These are phyloP conservation scores for Orycteropus afer DNA, from an alignment of 2,113 vertebrate genomes.

Conservation along the genomic window DNA sequence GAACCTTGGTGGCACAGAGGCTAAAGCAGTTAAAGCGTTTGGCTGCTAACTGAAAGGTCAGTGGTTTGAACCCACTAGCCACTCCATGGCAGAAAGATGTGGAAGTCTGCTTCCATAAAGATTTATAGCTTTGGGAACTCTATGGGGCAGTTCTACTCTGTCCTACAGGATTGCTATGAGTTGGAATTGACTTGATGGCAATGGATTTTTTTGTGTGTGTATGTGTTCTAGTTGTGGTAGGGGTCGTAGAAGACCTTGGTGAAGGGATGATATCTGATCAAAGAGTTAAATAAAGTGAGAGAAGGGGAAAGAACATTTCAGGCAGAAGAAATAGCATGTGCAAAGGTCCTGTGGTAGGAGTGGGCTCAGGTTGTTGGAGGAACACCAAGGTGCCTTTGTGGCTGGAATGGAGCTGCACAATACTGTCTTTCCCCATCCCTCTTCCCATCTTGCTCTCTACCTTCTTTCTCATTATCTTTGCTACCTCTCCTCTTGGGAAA, in stretches of 20 bases:
- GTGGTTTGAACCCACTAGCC: too few relatives aligned
- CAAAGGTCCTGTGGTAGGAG: neutral
- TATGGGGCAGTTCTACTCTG: neutral
- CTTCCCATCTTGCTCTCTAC: neutral
- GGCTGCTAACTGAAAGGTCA: too few relatives aligned
- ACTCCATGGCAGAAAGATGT: neutral
- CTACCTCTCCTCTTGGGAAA: constrained; percentile 17
- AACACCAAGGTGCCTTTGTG: neutral
- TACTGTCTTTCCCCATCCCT: neutral
- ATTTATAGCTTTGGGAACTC: neutral
- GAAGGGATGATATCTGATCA: neutral
- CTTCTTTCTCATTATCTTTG: neutral
- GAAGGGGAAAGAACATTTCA: neutral
- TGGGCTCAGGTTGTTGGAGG: fast-evolving
- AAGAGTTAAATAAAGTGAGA: neutral
- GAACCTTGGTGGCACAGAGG: too few relatives aligned
- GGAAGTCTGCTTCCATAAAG: neutral
- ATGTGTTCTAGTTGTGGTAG: neutral
- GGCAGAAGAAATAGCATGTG: neutral
- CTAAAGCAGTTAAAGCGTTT: too few relatives aligned
- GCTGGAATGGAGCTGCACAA: neutral
- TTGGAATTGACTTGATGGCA: neutral
- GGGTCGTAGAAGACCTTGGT: neutral
- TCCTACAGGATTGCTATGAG: neutral
- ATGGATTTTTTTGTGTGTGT: neutral